These are phyloP conservation scores for Mionectes macconnelli DNA, from an alignment of 2,113 vertebrate genomes.

Conservation along the genomic window DNA sequence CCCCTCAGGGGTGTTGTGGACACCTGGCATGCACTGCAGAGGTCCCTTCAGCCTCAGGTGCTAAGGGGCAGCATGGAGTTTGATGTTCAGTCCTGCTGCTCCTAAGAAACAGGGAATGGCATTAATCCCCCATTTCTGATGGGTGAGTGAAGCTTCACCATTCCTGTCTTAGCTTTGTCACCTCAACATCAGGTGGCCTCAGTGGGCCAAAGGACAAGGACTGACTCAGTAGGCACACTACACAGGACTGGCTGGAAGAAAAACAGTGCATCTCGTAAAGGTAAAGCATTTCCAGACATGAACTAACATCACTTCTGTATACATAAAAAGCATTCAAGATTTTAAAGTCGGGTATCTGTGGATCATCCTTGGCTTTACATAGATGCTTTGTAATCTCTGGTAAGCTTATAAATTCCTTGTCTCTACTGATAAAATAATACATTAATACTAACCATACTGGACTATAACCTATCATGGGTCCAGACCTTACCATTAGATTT, in stretches of 20 bases:
- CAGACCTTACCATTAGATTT: neutral
- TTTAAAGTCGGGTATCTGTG: neutral
- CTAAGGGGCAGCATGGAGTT: neutral
- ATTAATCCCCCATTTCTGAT: rapidly evolving
- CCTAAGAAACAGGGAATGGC: neutral
- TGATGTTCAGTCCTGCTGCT: neutral
- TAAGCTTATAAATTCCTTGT: neutral
- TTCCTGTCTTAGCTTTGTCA: neutral
- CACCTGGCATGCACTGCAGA: neutral
- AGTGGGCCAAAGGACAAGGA: neutral
- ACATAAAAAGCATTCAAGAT: neutral
- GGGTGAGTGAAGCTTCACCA: neutral
- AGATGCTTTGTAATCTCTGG: neutral
- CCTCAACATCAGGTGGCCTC: neutral
- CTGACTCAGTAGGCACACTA: neutral
- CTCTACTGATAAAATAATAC: neutral
- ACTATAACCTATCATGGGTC: neutral
- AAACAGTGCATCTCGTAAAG: neutral
- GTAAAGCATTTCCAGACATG: neutral
- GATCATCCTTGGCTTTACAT: neutral
- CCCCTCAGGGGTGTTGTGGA: neutral
- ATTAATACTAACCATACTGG: neutral
- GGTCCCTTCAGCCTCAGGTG: rapidly evolving
- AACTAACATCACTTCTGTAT: neutral
- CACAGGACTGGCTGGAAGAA: neutral